phyloP scores from a whole-genome alignment of 1,140 invertebrate species.

The Sarcophaga peregrina region DNA sequence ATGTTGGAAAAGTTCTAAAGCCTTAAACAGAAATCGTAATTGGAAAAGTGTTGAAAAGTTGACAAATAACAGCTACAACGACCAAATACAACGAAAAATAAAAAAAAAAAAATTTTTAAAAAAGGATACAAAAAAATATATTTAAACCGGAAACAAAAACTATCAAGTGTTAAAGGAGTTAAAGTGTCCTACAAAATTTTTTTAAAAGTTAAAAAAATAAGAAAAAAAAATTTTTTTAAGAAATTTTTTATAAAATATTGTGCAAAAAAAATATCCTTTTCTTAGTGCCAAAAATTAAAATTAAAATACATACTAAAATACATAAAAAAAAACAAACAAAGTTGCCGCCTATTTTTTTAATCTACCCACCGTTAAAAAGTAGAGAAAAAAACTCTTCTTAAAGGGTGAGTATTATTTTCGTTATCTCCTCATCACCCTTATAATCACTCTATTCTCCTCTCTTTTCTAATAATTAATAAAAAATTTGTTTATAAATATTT shows the following conservation, averaged over 20 bases:
- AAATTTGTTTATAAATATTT: no score
- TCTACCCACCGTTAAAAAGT: background rate
- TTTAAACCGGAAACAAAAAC: background rate
- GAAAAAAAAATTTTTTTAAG: background rate
- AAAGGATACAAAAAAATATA: background rate
- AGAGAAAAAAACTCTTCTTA: no score
- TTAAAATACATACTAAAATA: background rate
- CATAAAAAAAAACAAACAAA: no score
- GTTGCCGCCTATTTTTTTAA: constrained; percentile 37
- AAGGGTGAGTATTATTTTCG: no score
- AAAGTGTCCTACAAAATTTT: no score
- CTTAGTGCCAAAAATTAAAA: background rate
- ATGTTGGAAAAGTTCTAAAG: constrained; percentile 5
- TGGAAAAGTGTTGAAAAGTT: background rate
- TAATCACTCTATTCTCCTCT: no score
- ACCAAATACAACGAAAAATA: background rate
- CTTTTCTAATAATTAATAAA: no score
- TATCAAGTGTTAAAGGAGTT: no score
- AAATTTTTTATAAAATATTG: background rate
- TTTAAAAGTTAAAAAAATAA: background rate
- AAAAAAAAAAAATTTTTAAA: background rate
- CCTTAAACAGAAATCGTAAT: background rate
- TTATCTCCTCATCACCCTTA: no score
- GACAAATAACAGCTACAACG: background rate
- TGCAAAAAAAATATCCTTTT: constrained; percentile 2